phyloP scores from a whole-genome alignment of 2,888 invertebrate genomes.

The Chesias legatella region DNA sequence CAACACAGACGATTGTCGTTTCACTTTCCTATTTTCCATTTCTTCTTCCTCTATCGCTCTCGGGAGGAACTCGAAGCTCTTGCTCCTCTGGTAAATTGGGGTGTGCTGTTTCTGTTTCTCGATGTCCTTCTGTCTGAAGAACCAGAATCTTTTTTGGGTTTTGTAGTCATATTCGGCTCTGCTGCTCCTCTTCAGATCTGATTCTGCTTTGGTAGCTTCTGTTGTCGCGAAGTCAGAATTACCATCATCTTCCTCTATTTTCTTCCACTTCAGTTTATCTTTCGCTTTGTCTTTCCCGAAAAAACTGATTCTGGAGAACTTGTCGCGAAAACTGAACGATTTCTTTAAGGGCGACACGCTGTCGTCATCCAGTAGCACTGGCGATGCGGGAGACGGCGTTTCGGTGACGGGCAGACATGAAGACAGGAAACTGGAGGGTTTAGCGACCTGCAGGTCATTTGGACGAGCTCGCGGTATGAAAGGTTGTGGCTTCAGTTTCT shows the following conservation, averaged over 20 bases:
- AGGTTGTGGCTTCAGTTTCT: slow-evolving; percentile 59
- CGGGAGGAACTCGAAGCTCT: slow-evolving; percentile 72
- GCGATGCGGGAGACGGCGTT: slow-evolving; percentile 56
- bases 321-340: slow-evolving; percentile 69
- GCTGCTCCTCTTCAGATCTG: slow-evolving; percentile 29
- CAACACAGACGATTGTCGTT: slow-evolving; percentile 52
- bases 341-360: slow-evolving; percentile 58
- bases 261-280: slow-evolving; percentile 46
- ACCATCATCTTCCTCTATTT: slow-evolving; percentile 48
- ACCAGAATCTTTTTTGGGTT: slow-evolving; percentile 66
- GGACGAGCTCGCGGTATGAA: slow-evolving; percentile 42
- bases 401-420: slow-evolving; percentile 59
- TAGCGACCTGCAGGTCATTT: slow-evolving; percentile 62
- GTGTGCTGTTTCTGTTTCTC: slow-evolving; percentile 44
- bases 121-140: slow-evolving; percentile 60
- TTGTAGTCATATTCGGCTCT: slow-evolving; percentile 52
- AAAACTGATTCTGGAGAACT: slow-evolving; percentile 59
- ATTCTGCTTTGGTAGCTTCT: slow-evolving; percentile 5
- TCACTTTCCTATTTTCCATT: slow-evolving; percentile 32
- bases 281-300: slow-evolving; percentile 59
- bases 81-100: slow-evolving; percentile 63
- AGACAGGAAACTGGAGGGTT: slow-evolving; percentile 66
- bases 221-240: slow-evolving; percentile 6
- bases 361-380: slow-evolving; percentile 52
- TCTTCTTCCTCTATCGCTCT: slow-evolving; percentile 55